Base-by-base conservation (phyloP, 2,113 vertebrate species). In the Climacteris rufus region DNA sequence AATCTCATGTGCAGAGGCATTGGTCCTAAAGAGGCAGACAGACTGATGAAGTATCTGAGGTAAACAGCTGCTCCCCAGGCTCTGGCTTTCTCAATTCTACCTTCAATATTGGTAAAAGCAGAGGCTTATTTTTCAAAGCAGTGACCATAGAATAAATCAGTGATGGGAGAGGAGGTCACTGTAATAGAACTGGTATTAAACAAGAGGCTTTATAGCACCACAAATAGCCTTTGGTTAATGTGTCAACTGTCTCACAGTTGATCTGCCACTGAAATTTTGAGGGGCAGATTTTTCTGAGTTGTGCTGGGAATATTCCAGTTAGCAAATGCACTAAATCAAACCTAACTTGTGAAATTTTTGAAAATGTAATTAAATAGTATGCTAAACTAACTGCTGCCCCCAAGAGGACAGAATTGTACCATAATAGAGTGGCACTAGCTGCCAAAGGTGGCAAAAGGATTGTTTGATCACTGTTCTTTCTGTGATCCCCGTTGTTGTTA, bases 121-220 rank as follows among this genome's bases (percentile, higher is more conserved):
- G 66, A 90, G 31, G 21, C 39, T 87, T 75, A 10, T 40, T 92
- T 87, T 84, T 81, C 33, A 31, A 74, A 83, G 72, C 1, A 1
- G 40, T 89, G 72, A 66, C 83, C 80, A 40, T 7, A 47, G 30
- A 81, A 19, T 65, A 28, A 23, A 71, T 54, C 17, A 35, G 31
- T 37, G 35, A 28, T 9, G 35, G 22, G 53, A 79, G 28, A 76
- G 17, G 53, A 83, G 33, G 74, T 69, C 75, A 44, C 87, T 76
- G 76, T 59, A 53, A 54, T 1, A 63, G 33, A 82, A 69, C 33
- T 37, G 24, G 40, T 40, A 65, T 54, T 65, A 82, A 91, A 63
- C 27, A 83, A 45, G 18, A 82, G 59, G 56, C 40, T 72, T 75
- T 57, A 54, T 86, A 96, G 96, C 92, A 97, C 94, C 82, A 88